Evolutionary conservation across 2,797 vertebrate genomes (phyloP).

Genomic region (Etheostoma perlongum): DNA sequence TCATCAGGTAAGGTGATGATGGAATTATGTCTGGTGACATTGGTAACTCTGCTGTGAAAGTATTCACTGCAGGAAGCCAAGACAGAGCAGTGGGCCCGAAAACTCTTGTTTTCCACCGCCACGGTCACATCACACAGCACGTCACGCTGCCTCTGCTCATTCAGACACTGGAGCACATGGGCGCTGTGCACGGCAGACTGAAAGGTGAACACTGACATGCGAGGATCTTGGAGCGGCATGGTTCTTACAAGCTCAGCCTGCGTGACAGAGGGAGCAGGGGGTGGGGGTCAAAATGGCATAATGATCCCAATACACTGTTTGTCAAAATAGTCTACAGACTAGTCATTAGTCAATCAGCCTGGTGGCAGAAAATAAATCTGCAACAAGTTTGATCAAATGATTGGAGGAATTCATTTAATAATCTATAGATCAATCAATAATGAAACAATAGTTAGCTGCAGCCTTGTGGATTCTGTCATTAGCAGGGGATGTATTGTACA

Average conservation of each 20-base stretch:
- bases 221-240: slow-evolving; percentile 91
- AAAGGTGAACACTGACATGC: slow-evolving; percentile 91
- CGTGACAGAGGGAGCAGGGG: slow-evolving; percentile 54
- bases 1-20: slow-evolving; percentile 91
- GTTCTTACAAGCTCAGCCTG: slow-evolving; percentile 72
- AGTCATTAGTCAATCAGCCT: not conserved
- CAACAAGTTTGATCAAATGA: not conserved
- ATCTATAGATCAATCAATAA: not conserved
- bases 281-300: slow-evolving; percentile 1
- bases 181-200: slow-evolving; percentile 93
- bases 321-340: not conserved
- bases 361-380: not conserved
- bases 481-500: not conserved
- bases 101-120: slow-evolving; percentile 88
- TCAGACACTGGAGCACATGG: slow-evolving; percentile 90
- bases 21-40: slow-evolving; percentile 82
- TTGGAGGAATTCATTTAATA: not conserved
- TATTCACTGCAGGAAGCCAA: slow-evolving; percentile 94
- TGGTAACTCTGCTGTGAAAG: slow-evolving; percentile 88
- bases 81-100: slow-evolving; percentile 92
- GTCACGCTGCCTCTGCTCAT: slow-evolving; percentile 92
- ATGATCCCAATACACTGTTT: not conserved
- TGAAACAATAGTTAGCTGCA: not conserved
- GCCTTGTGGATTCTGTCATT: not conserved
- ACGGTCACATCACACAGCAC: slow-evolving; percentile 94